Conservation (phyloP, 2,797 vertebrate genomes). For the Syndactyla subalaris region DNA sequence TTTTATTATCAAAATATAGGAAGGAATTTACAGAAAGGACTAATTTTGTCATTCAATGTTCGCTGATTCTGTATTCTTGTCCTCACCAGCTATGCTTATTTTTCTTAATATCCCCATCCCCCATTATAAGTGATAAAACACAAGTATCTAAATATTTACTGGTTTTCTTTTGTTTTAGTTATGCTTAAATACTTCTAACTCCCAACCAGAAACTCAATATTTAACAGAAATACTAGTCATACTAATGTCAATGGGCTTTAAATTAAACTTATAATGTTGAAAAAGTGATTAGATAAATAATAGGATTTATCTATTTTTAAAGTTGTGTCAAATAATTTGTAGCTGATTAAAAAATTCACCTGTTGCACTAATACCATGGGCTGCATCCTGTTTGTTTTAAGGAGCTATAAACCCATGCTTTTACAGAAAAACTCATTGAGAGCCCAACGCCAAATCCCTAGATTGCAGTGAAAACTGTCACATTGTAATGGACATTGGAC, state of each 20-base stretch:
- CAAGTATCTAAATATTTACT: not conserved
- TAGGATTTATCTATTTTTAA: not conserved
- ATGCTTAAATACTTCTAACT: not conserved
- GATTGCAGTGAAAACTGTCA: not conserved
- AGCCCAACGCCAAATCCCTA: not conserved
- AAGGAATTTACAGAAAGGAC: not conserved
- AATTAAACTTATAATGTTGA: not conserved
- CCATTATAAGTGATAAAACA: not conserved
- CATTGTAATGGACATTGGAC: not conserved
- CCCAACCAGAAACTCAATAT: not conserved
- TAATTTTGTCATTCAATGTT: not conserved
- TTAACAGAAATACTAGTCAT: not conserved
- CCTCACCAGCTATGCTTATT: not conserved
- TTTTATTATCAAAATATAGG: not conserved
- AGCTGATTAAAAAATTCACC: not conserved
- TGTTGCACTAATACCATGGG: not conserved
- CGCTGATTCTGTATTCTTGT: not conserved
- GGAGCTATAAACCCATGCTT: not conserved
- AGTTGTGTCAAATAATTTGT: not conserved
- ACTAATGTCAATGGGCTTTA: conserved; percentile 17
- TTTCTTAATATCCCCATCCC: not conserved
- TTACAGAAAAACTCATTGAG: not conserved
- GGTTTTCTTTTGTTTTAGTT: not conserved
- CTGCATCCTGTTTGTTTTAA: not conserved
- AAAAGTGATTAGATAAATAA: not conserved